These are phyloP conservation scores for Crocodylus rhombifer DNA, from an alignment of 2,797 vertebrate genomes.

Conservation along the genomic window DNA sequence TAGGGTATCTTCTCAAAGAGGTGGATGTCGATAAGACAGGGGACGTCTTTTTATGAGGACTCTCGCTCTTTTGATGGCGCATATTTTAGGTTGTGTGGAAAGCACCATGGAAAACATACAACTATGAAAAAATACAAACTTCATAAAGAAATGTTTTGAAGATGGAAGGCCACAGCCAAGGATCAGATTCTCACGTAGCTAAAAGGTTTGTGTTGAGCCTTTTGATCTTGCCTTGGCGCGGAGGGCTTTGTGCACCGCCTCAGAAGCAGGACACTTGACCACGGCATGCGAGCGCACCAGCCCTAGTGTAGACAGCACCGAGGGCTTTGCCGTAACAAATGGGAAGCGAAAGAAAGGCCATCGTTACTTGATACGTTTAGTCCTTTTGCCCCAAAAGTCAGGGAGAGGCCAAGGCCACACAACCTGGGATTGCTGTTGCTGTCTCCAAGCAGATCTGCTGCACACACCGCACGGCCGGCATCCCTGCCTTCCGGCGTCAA, in stretches of 20 bases:
- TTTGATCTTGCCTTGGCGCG: too few species aligned
- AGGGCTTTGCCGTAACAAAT: fast-evolving
- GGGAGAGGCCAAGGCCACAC: neutral
- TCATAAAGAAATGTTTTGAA: fast-evolving
- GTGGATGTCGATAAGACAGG: fast-evolving
- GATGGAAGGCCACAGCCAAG: neutral
- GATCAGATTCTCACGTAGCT: too few species aligned
- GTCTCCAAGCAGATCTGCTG: fast-evolving
- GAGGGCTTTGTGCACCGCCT: too few species aligned
- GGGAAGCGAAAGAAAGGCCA: fast-evolving
- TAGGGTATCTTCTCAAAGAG: neutral
- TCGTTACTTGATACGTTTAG: fast-evolving
- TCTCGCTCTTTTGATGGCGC: too few species aligned
- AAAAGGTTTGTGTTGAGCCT: too few species aligned
- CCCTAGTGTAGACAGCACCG: too few species aligned
- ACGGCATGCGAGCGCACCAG: too few species aligned
- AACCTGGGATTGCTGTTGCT: fast-evolving
- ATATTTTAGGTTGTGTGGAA: too few species aligned
- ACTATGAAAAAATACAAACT: fast-evolving
- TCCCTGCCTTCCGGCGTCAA: fast-evolving
- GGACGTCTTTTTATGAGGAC: fast-evolving
- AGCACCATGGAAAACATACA: neutral
- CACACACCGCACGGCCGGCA: fast-evolving
- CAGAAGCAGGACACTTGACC: too few species aligned
- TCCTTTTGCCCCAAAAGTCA: fast-evolving